A percentile compares a stretch with the other conserved stretches of the same genome.
Evolutionary conservation across 2,113 vertebrate genomes (phyloP).

Genomic region (Nannospalax galili): DNA sequence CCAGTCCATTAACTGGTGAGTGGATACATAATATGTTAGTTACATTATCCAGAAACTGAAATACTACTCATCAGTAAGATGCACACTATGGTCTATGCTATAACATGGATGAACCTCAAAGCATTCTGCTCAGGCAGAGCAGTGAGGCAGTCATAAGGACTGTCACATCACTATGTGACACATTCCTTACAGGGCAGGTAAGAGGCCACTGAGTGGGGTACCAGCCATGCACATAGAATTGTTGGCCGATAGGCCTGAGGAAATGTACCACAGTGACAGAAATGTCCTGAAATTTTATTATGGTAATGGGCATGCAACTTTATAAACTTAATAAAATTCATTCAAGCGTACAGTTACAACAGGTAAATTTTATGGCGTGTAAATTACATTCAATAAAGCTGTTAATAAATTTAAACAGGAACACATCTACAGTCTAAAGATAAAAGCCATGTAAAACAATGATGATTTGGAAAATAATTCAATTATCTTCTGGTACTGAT

Average conservation of each 20-base stretch:
- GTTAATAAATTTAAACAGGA: not conserved
- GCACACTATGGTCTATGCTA: not conserved
- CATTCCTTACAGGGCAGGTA: not conserved
- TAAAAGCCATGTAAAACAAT: not conserved
- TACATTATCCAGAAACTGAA: not conserved
- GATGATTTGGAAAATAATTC: slow-evolving; percentile 16
- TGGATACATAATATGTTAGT: not conserved
- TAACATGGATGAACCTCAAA: slow-evolving; percentile 1
- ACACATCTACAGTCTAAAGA: not conserved
- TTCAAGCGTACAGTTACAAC: not conserved
- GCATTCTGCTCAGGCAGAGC: not conserved
- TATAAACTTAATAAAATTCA: slow-evolving; percentile 37
- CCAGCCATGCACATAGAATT: not conserved
- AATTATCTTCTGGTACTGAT: not conserved
- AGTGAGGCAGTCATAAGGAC: not conserved
- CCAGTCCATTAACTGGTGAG: not conserved
- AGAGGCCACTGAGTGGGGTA: not conserved
- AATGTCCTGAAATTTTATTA: slow-evolving; percentile 28
- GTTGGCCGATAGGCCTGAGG: not conserved
- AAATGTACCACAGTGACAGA: not conserved
- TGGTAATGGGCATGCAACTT: not conserved
- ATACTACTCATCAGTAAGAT: not conserved
- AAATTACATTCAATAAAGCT: slow-evolving; percentile 11
- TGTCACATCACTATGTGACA: not conserved
- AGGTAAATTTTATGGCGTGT: not conserved